Conservation (phyloP, 2,888 invertebrate species). For the Myopa testacea region DNA sequence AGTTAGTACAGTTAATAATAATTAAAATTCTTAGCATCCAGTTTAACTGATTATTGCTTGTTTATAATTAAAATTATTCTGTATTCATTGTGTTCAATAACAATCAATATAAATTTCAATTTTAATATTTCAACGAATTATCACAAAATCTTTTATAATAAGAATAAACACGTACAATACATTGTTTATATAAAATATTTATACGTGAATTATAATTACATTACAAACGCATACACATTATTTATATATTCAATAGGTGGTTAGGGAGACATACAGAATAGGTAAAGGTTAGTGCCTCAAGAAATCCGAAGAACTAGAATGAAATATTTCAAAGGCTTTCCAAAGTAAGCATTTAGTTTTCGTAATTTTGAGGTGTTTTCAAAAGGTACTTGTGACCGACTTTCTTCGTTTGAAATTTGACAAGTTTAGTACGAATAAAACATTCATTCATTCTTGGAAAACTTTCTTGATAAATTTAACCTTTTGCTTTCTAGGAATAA, state of each 20-base stretch:
- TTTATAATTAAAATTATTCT: slow-evolving; percentile 19
- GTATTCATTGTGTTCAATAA: slow-evolving; percentile 23
- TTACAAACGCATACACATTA: slow-evolving; percentile 13
- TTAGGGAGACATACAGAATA: too few species aligned
- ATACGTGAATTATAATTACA: slow-evolving; percentile 24
- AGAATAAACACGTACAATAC: slow-evolving; percentile 22
- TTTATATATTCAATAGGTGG: neutral
- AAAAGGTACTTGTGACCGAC: neutral
- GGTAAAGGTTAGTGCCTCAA: too few species aligned
- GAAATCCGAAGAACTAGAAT: too few species aligned
- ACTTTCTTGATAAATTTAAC: slow-evolving; percentile 33
- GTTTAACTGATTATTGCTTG: too few species aligned
- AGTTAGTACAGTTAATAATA: too few species aligned
- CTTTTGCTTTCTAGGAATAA: slow-evolving; percentile 30
- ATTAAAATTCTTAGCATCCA: too few species aligned
- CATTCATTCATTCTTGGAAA: slow-evolving; percentile 4
- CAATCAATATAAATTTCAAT: slow-evolving; percentile 35
- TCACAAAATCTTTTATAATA: slow-evolving; percentile 37
- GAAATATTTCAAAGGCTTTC: neutral
- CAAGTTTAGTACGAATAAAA: slow-evolving; percentile 2
- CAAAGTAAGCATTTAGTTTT: slow-evolving; percentile 10
- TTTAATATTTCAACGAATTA: slow-evolving; percentile 37
- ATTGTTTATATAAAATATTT: slow-evolving; percentile 31
- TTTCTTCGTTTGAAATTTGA: slow-evolving; percentile 21
- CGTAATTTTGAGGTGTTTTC: slow-evolving; percentile 23